Evolutionary conservation across 2,888 invertebrate species (phyloP).

Genomic region (Tenthredo amoena): DNA sequence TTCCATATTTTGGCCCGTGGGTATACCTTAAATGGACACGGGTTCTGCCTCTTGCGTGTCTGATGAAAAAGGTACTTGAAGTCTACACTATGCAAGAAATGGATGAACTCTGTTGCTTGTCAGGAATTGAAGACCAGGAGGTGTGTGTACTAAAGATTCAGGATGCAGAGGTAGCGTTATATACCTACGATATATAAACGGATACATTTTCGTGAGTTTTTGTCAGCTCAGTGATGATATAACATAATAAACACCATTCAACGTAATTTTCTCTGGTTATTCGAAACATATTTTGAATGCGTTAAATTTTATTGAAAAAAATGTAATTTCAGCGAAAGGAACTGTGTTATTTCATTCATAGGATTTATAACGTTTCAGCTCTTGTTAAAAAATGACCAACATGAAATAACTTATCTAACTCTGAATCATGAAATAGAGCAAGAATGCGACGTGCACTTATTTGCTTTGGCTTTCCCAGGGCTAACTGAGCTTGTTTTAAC

Average conservation of each 20-base stretch:
- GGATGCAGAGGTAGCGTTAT: slow-evolving; percentile 26
- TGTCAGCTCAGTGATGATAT: background rate
- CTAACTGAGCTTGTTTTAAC: slow-evolving; percentile 16
- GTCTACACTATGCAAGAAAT: background rate
- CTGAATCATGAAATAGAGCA: slow-evolving; percentile 21
- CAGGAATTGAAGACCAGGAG: background rate
- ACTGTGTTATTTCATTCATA: background rate
- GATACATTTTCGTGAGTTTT: background rate
- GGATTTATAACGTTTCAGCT: slow-evolving; percentile 8
- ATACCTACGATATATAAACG: background rate
- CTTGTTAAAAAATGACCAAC: slow-evolving; percentile 1
- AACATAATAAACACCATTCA: background rate
- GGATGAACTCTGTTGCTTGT: background rate
- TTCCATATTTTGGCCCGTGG: background rate
- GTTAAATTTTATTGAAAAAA: no score
- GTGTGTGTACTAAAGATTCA: slow-evolving; percentile 11
- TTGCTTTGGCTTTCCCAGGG: background rate
- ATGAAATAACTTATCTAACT: slow-evolving; percentile 10
- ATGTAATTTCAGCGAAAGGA: no score
- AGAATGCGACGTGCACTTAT: background rate
- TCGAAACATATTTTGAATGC: background rate
- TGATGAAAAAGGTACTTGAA: background rate
- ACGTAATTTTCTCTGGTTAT: no score
- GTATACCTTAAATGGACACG: background rate
- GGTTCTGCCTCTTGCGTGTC: background rate